Conservation (phyloP, 37 sponge, comb jelly and placozoan species). For the Eunapius fragilis region DNA sequence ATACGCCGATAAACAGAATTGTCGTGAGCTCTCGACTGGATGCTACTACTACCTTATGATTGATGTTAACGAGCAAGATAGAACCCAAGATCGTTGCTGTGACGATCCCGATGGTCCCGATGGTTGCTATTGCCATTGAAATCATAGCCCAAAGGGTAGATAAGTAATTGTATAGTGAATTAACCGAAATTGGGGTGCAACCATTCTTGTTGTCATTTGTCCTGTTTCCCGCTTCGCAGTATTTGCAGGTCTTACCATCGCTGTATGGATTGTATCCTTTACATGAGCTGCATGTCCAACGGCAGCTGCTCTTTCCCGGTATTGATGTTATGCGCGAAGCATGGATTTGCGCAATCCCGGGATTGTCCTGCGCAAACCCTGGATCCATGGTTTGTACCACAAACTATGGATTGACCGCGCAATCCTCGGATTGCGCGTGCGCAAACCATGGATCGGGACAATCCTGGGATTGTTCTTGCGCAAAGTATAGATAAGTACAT, state of each 20-base stretch:
- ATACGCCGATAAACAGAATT: conserved; percentile 48
- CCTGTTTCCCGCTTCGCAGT: conserved; percentile 20
- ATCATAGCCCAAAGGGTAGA: conserved; percentile 27
- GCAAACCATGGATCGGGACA: too few relatives aligned
- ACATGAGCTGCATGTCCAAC: conserved; percentile 50
- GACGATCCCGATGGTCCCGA: conserved; percentile 35
- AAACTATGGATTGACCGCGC: too few relatives aligned
- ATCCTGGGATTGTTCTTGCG: too few relatives aligned
- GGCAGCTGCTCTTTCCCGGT: conserved; percentile 17
- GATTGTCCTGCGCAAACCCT: too few relatives aligned
- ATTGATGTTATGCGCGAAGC: too few relatives aligned
- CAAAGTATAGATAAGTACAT: too few relatives aligned
- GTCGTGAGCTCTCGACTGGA: conserved; percentile 81
- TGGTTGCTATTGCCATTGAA: conserved; percentile 24
- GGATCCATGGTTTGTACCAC: too few relatives aligned
- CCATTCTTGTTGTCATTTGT: conserved; percentile 18
- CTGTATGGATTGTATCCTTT: conserved; percentile 7
- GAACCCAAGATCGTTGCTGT: conserved; percentile 14
- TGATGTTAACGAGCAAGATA: conserved; percentile 28
- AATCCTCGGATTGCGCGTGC: too few relatives aligned
- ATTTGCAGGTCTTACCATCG: conserved; percentile 22
- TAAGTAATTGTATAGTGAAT: conserved; percentile 48
- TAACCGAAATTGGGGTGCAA: neutral
- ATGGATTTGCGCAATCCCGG: too few relatives aligned
- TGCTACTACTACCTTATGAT: conserved; percentile 57